Base-by-base conservation (phyloP, 2,113 vertebrate genomes). In the Sakesphorus luctuosus region DNA sequence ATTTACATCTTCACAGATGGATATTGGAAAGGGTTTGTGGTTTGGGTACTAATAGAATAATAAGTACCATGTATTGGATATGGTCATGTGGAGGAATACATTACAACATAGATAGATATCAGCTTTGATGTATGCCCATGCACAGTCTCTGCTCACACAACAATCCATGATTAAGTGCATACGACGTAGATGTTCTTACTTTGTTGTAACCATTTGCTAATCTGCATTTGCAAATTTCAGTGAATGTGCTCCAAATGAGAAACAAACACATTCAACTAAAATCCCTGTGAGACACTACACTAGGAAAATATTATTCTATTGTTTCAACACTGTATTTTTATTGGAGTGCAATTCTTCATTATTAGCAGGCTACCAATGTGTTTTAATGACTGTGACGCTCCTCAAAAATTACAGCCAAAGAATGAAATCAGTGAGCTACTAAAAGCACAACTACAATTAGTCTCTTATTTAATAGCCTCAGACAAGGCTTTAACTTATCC, bases 31-130 rank as follows among this genome's bases (percentile, higher is more conserved):
- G 66, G 91, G 59, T 81, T 95, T 95, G 87, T 50, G 84, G 91
- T 81, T 91, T 81, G 94, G 69, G 35, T 95, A 86, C 94, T 94
- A 94, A 95, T 97, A 87, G 95, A 95, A 97, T 94, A 95, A 95
- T 97, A 94, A 97, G 77, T 79, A 90, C 69, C 79, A 88, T 9
- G 76, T 92, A 96, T 87, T 38, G 68, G 80, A 78, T 95, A 95
- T 67, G 90, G 94, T 82, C 94, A 96, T 96, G 95, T 91, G 90
- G 74, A 88, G 58, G 94, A 93, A 95, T 97, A 96, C 67, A 95
- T 97, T 97, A 96, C 80, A 95, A 86, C 83, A 79, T 36, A 75
- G 53, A 63, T 43, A 96, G 92, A 62, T 84, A 89, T 31, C 71
- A 36, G 72, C 68, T 95, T 90, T 95, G 93, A 97, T 97, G 93